Conservation (phyloP, 2,797 vertebrate genomes). For the Neoniphon sammara region DNA sequence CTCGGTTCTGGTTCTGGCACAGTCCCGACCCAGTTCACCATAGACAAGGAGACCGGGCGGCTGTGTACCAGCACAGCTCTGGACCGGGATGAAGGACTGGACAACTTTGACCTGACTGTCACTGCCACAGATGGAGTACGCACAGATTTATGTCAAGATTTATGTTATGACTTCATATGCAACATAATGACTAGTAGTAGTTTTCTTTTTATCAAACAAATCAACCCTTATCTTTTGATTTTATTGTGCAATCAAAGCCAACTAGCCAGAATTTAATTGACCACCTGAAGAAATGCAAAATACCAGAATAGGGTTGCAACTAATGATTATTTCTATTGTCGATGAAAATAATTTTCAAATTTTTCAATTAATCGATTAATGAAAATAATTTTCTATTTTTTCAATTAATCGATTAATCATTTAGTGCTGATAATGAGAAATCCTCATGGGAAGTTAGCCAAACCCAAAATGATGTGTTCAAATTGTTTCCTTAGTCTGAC, state of each 20-base stretch:
- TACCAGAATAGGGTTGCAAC: neutral
- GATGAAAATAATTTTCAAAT: too few species aligned
- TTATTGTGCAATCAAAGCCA: conserved; percentile 3
- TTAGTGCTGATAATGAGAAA: too few species aligned
- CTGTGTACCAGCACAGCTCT: conserved; percentile 89
- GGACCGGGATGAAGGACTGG: conserved; percentile 89
- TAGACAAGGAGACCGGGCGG: conserved; percentile 88
- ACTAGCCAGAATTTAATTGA: conserved; percentile 10
- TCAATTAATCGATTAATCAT: too few species aligned
- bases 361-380: too few species aligned
- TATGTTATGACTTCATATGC: neutral
- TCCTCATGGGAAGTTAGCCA: too few species aligned
- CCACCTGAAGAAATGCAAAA: conserved; percentile 12
- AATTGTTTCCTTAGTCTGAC: too few species aligned
- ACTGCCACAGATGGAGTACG: conserved; percentile 95
- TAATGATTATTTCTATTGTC: too few species aligned
- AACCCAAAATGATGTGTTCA: too few species aligned
- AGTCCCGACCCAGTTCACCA: conserved; percentile 84
- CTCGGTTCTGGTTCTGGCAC: conserved; percentile 84
- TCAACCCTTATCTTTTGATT: neutral
- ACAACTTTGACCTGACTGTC: conserved; percentile 90
- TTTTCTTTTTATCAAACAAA: neutral
- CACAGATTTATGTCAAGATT: conserved; percentile 7
- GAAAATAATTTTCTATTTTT: too few species aligned
- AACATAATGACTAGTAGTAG: neutral